Base-by-base conservation (phyloP, 2,888 invertebrate species). In the Mimachlamys varia region DNA sequence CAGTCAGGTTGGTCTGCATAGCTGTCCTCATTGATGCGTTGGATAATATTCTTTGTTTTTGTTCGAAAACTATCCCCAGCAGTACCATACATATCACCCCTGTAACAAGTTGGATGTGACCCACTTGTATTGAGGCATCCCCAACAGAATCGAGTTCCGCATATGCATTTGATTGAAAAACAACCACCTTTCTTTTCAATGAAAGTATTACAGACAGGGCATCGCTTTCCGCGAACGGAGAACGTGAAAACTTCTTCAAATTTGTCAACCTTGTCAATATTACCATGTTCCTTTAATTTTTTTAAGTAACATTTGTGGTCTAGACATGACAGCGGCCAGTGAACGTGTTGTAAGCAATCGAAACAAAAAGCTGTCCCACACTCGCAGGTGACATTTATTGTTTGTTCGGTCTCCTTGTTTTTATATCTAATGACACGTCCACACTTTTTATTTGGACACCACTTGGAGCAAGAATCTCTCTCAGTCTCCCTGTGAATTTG, bases 321-420 rank as follows among this genome's bases (percentile, higher is more conserved):
- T 17, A 92, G 91, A 90, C 95, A 95, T 15, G 93, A 89, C 10
- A 93, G 94, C 5, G 95, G 95, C 94, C 94, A 95, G 55, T 95
- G 95, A 15, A 92, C 90, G 17, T 91, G 89, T 44, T 93, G 90
- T 0, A 93, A 90, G 89, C 95, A 95, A n/a, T 93, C 91, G 87
- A 94, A 92, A 89, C 95, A 95, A 49, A 93, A 88, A 17, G 91
- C 89, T 0, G 87, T 88, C 22, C 94, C 94, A 89, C 95, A 95
- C 1, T 87, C 53, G 38, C 94, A 95, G 12, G 90, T 55, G 3
- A 92, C 92, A 33, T 90, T 92, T 4, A 27, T 33, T 0, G 1
- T 27, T 22, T 33, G 27, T 7, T n/a, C 87, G 0, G 89, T 87
- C 12, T 90, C 17, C 13, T 53, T 53, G 17, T 19, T 91, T 2